A percentile compares a stretch with the other conserved stretches of the same genome.
Conservation (phyloP, 2,113 vertebrate species). For the Vidua macroura region DNA sequence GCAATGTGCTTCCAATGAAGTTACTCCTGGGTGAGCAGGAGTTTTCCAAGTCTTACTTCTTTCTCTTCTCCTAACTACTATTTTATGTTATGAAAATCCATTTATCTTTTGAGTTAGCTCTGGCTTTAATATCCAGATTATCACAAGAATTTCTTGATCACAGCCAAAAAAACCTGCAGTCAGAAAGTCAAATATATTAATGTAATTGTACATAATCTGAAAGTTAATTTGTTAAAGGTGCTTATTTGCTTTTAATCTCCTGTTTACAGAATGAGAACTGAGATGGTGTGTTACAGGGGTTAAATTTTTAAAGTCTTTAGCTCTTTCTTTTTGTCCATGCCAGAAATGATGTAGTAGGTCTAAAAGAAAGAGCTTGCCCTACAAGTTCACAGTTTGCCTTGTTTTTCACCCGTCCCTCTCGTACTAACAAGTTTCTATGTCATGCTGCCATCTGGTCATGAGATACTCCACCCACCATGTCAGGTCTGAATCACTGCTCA, state of each 20-base stretch:
- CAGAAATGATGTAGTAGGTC: not conserved
- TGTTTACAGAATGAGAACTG: not conserved
- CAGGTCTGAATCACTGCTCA: conserved; percentile 28
- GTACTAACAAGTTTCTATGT: not conserved
- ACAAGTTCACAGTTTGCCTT: conserved; percentile 12
- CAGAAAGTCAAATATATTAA: not conserved
- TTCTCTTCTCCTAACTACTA: not conserved
- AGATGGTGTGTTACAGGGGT: not conserved
- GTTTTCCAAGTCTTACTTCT: not conserved
- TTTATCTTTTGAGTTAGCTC: not conserved
- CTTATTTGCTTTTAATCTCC: conserved; percentile 10
- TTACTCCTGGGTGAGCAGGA: not conserved
- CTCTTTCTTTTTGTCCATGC: not conserved
- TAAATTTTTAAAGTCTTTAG: not conserved
- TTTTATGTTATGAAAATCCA: not conserved
- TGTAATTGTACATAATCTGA: not conserved
- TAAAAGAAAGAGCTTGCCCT: conserved; percentile 2
- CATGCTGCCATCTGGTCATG: not conserved
- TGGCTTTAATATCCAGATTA: not conserved
- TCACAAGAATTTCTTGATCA: not conserved
- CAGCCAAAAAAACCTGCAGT: not conserved
- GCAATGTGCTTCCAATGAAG: not conserved
- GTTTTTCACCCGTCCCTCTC: conserved; percentile 22
- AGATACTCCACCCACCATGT: not conserved
- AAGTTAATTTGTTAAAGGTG: not conserved